Conservation (phyloP, 2,888 invertebrate species). For the Parnassius apollo region DNA sequence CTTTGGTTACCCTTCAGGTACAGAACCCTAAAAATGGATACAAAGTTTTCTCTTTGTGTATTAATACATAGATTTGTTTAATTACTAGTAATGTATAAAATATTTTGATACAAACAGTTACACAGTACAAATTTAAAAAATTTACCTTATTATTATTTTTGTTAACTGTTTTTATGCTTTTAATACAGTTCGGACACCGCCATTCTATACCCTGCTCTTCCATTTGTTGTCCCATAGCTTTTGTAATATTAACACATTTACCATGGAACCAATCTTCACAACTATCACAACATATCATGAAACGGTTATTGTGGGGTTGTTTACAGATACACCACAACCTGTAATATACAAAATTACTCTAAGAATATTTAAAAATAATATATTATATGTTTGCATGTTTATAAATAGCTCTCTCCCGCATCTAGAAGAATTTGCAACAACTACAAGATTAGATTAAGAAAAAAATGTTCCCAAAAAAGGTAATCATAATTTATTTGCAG, state of each 20-base stretch:
- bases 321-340: conserved; percentile 97
- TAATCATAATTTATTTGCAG: too few species aligned
- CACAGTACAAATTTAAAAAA: not conserved
- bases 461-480: too few species aligned
- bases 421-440: too few species aligned
- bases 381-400: too few species aligned
- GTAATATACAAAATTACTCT: conserved; percentile 24
- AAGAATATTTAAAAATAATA: not conserved
- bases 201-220: conserved; percentile 93
- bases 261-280: conserved; percentile 99
- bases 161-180: conserved; percentile 68
- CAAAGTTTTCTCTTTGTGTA: too few species aligned
- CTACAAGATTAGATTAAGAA: too few species aligned
- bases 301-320: conserved; percentile 96
- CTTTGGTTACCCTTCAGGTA: too few species aligned
- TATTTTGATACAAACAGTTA: too few species aligned
- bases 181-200: conserved; percentile 92
- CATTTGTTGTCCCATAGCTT: conserved; percentile 95
- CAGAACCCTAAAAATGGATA: too few species aligned
- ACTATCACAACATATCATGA: conserved; percentile 98
- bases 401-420: too few species aligned
- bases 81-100: too few species aligned
- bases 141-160: conserved; percentile 39
- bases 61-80: too few species aligned
- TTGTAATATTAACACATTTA: conserved; percentile 96